Conservation (phyloP, 1,140 invertebrate species). For the Nymphalis io region DNA sequence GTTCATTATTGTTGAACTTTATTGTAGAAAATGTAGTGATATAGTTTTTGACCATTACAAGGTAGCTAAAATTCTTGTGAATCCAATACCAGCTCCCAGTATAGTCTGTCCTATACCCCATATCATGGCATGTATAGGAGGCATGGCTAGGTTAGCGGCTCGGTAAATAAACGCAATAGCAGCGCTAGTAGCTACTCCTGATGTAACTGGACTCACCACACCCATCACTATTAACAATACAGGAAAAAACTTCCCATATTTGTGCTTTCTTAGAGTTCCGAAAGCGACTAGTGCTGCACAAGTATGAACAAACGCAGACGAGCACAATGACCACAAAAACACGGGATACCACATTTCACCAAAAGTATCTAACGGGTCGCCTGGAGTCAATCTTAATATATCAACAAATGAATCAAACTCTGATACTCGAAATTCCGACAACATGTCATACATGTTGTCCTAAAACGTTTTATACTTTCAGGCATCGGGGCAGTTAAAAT, state of each 20-base stretch:
- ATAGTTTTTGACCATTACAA: conserved; percentile 82
- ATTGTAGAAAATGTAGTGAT: conserved; percentile 30
- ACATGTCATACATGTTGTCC: conserved; percentile 82
- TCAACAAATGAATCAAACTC: conserved; percentile 84
- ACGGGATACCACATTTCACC: conserved; percentile 98
- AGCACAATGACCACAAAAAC: conserved; percentile 96
- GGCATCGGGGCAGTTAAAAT: conserved; percentile 66
- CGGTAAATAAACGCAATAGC: conserved; percentile 96
- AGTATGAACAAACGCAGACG: conserved; percentile 94
- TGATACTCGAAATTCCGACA: conserved; percentile 81
- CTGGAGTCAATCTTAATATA: conserved; percentile 83
- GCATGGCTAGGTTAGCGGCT: conserved; percentile 93
- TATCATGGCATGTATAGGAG: conserved; percentile 93
- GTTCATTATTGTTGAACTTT: conserved; percentile 23
- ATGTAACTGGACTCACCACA: conserved; percentile 90
- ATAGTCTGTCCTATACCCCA: conserved; percentile 97
- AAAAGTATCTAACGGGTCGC: conserved; percentile 84
- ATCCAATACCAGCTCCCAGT: conserved; percentile 92
- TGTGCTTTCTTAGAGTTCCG: conserved; percentile 93
- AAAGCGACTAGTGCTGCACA: conserved; percentile 95
- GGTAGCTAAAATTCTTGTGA: conserved; percentile 95
- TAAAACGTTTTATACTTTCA: conserved; percentile 56
- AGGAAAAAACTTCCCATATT: conserved; percentile 96
- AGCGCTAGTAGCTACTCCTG: conserved; percentile 94
- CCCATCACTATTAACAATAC: conserved; percentile 94